Base-by-base conservation (phyloP, 2,888 invertebrate species). In the Pterobdella sp. region DNA sequence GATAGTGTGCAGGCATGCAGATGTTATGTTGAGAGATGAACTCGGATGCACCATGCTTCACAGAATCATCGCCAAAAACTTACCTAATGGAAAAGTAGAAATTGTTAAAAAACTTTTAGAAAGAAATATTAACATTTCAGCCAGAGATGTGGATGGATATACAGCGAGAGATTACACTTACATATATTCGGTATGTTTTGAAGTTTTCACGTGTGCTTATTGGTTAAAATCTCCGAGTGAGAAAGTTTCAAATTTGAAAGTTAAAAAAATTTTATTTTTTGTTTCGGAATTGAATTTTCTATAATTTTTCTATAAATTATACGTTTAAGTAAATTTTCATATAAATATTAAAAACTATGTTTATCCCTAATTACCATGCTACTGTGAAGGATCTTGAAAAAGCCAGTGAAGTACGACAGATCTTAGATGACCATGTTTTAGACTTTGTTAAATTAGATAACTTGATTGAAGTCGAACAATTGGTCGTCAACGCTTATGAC, bases 401-500 rank as follows among this genome's bases (percentile, higher is more conserved):
- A n/a, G n/a, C n/a, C n/a, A n/a, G n/a, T n/a, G 69, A 49, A 22
- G 49, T 79, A 7, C 52, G 75, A 7, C 77, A 78, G 71, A 71
- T 78, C 14, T 78, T 79, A 0, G 79, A 79, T 71, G 76, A 78
- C 49, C 75, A 77, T 74, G 76, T 79, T 7, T 60, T 79, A 14
- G 75, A 77, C 14, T 37, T 78, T 63, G 77, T 77, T 14, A 75
- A 73, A 60, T 73, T 74, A 29, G 77, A 78, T 60, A 72, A 77
- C 66, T 72, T 66, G 32, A 75, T 78, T 42, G 37, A 68, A 70
- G 65, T 82, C 65, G 81, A 82, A 74, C 74, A 75, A 3, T 75
- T 82, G 31, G 75, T 82, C n/a, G 70, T 82, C 10, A 78, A 80
- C 31, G 79, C 79, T 22, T 83, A 83, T 75, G 81, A 82, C 71